These are phyloP conservation scores for Athetis lepigone DNA, from an alignment of 2,888 invertebrate species.

Conservation along the genomic window DNA sequence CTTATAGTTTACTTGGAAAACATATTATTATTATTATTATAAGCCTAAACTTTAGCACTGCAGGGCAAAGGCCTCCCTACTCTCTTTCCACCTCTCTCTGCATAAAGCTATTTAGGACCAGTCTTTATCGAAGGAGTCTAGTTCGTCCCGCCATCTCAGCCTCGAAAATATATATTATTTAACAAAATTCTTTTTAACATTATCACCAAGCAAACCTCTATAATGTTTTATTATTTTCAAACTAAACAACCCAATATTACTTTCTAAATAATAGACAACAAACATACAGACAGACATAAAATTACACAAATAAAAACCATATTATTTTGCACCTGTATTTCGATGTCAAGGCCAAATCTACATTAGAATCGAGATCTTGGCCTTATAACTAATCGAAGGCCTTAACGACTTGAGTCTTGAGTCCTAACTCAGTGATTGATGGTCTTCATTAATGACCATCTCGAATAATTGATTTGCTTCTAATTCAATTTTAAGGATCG, in stretches of 20 bases:
- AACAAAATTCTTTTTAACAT: too few relatives aligned
- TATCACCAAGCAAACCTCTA: too few relatives aligned
- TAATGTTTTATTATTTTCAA: background rate
- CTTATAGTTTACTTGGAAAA: too few relatives aligned
- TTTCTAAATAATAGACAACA: background rate
- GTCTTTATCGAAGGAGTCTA: too few relatives aligned
- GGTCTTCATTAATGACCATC: slow-evolving; percentile 65
- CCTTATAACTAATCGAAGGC: slow-evolving; percentile 55
- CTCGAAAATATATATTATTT: too few relatives aligned
- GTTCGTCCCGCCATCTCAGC: too few relatives aligned
- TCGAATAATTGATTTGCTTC: slow-evolving; percentile 72
- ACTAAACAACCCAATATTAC: background rate
- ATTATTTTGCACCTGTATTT: slow-evolving; percentile 44
- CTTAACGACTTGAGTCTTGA: slow-evolving; percentile 66
- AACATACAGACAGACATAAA: slow-evolving; percentile 6
- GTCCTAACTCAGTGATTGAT: slow-evolving; percentile 67
- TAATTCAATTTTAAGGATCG: slow-evolving; percentile 60
- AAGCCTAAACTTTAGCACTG: too few relatives aligned
- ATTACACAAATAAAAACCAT: slow-evolving; percentile 31
- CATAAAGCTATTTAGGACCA: too few relatives aligned
- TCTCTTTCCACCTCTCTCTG: too few relatives aligned
- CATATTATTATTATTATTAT: too few relatives aligned
- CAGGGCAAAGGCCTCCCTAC: too few relatives aligned
- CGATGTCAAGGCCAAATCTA: slow-evolving; percentile 47
- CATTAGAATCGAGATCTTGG: slow-evolving; percentile 52